Base-by-base conservation (phyloP, 2,113 vertebrate species). In the Steatornis caripensis region DNA sequence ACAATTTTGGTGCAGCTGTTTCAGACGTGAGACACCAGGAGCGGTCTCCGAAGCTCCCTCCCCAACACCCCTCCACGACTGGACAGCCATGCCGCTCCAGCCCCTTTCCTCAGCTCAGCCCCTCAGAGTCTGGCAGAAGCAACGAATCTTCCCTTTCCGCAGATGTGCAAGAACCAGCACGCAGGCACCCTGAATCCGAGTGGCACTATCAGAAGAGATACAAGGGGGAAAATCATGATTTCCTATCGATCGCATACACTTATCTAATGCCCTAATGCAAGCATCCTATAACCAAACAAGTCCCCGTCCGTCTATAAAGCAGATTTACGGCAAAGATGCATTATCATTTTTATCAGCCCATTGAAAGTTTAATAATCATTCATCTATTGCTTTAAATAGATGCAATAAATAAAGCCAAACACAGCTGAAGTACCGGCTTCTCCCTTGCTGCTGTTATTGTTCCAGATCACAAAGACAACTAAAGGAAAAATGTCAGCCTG, bases 401-500 rank as follows among this genome's bases (percentile, higher is more conserved):
- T 45, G 71, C 79, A 77, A 86, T 84, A 94, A 94, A 94, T 76
- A 88, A 94, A 88, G 34, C 16, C n/a, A 70, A 71, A 58, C 34
- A 57, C 7, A 60, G 82, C 43, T 76, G 70, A 93, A 93, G 93
- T 48, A 53, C 57, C 51, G 75, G 53, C 84, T 70, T 69, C 62
- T 81, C 77, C 49, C 66, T n/a, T 70, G 90, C 70, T 85, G 37
- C 48, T 62, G 34, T 72, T 83, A 68, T 77, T 93, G 87, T 39
- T 87, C 48, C 61, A 93, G 26, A 85, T 72, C 60, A 96, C 83
- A 96, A 96, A 93, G 90, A 70, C 57, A 93, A 46, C 77, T 27
- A 76, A 48, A 95, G 93, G 93, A 83, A 97, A 92, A 98, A 92
- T 62, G 89, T 90, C 92, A 95, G 72, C 20, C 90, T 82, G 95